Evolutionary conservation across 2,888 invertebrate genomes (phyloP), one percentile per base, ranked within the genome.

Genomic region (Nymphalis polychloros): DNA sequence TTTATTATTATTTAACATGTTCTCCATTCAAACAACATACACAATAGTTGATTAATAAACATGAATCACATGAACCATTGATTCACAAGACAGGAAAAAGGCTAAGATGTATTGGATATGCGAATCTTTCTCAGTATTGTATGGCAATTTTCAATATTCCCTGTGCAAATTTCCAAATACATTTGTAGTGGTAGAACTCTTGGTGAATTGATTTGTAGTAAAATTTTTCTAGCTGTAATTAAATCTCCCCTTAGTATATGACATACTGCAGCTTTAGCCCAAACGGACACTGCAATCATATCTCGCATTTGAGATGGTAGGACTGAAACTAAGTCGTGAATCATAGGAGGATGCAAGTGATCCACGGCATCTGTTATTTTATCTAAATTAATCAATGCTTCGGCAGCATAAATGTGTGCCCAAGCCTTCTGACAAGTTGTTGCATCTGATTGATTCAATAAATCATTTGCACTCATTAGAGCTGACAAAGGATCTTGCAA

Each of bases 351-450:
- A 78, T 97, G 96, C 62, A 98, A 91, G 86, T 97, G 96, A 68
- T 96, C 95, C 16, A 97, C 93, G 1, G 98, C 98, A 85, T 98
- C 97, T 0, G 94, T 92, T 74, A 97, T 95, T 87, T 95, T 94
- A 81, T 98, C 97, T 81, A 97, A 89, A 77, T 96, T 94, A 64
- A 98, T 95, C 16, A 97, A 90, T 35, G 97, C 96, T 89, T 98
- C 98, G 0, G 97, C 97, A 63, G 97, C 96, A 85, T 98, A 98
- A 78, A 98, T 94, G 85, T 97, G 97, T 0, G 96, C 98, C 78
- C 98, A 93, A 76, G 97, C 94, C 84, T 96, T 96, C 74, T 92
- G 93, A 68, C 85, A 83, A 72, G 85, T 90, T 1, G 89, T 88
- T 0, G 86, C 87, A 61, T 95, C 95, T 31, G 96, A 94, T 78